Percentiles rank a stretch among this genome's conserved stretches.
phyloP scores from a whole-genome alignment of 2,888 invertebrate genomes.

The Pediacus dermestoides region DNA sequence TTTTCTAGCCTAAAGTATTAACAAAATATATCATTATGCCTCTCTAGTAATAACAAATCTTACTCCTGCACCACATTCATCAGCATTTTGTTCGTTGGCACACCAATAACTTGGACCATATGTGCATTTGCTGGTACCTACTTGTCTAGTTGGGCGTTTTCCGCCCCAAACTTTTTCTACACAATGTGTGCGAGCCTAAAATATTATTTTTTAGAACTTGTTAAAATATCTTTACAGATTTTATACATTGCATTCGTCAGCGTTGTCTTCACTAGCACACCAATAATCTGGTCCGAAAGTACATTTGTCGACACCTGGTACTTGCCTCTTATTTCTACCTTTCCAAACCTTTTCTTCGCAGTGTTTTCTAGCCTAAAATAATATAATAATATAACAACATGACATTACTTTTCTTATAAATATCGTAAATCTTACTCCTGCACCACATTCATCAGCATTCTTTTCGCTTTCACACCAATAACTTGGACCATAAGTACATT shows the following conservation, averaged over 20 bases:
- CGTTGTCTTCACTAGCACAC: slow-evolving; percentile 57
- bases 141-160: slow-evolving; percentile 7
- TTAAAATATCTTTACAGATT: slow-evolving; percentile 14
- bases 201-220: slow-evolving; percentile 15
- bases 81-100: slow-evolving; percentile 50
- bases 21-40: no score
- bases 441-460: slow-evolving; percentile 50
- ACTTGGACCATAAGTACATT: slow-evolving; percentile 73
- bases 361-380: slow-evolving; percentile 33
- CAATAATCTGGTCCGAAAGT: slow-evolving; percentile 74
- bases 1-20: slow-evolving; percentile 41
- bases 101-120: slow-evolving; percentile 79
- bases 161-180: slow-evolving; percentile 18
- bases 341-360: slow-evolving; percentile 33
- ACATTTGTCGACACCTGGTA: slow-evolving; percentile 49
- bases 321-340: slow-evolving; percentile 10
- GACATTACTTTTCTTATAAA: slow-evolving; percentile 48
- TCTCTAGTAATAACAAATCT: no score
- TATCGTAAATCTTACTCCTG: slow-evolving; percentile 9
- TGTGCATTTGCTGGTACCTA: slow-evolving; percentile 53
- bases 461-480: slow-evolving; percentile 67
- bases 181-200: slow-evolving; percentile 42
- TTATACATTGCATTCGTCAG: slow-evolving; percentile 46
- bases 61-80: slow-evolving; percentile 42
- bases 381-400: no score